Evolutionary conservation across 35 echinoderm and acorn worm genomes (phyloP), one percentile per base, ranked within the genome.

Genomic region (Strongylocentrotus purpuratus): DNA sequence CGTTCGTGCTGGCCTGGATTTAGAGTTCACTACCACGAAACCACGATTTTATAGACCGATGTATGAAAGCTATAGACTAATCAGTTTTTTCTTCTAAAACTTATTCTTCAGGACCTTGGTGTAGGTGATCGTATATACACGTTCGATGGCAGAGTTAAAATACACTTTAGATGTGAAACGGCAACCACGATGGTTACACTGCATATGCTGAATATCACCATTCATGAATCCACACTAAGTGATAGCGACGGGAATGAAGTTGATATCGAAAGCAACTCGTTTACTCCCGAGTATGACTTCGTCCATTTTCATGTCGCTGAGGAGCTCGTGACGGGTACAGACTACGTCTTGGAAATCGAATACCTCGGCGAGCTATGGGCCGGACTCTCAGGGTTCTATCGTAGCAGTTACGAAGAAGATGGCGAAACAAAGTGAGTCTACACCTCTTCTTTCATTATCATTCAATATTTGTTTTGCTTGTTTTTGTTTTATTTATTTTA

Each of bases 111-210:
- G 65, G 65, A 89, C 85, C 94, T 71, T 18, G 71, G 46, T 31
- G 87, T 33, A 5, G 91, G 33, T 8, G 94, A 95, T 12, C 91
- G 92, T 55, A 31, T 46, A 59, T 99, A 97, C 47, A 96, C 94
- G 46, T 99, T 99, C 92, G 97, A 99, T 95, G 98, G 98, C 12
- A 85, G 32, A 32, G 97, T 99, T 33, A 95, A 94, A 9, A 99
- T 99, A 33, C 86, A 35, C 1, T 85, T 99, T 5, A 85, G 94
- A 33, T 96, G 95, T 47, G 45, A 85, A 4, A 58, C 89, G n/a
- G 33, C 50, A 46, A 97, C 98, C 2, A 86, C 94, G 31, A 31
- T 94, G 0, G 94, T 99, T 9, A 95, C 94, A 33, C 85, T 99
- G 33, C 98, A 99, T 88, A 95, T 95, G 17, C 45, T 78, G 10